phyloP scores from a whole-genome alignment of 30 jellyfish, hydroid and myxozoan species.

The Catostylus mosaicus region DNA sequence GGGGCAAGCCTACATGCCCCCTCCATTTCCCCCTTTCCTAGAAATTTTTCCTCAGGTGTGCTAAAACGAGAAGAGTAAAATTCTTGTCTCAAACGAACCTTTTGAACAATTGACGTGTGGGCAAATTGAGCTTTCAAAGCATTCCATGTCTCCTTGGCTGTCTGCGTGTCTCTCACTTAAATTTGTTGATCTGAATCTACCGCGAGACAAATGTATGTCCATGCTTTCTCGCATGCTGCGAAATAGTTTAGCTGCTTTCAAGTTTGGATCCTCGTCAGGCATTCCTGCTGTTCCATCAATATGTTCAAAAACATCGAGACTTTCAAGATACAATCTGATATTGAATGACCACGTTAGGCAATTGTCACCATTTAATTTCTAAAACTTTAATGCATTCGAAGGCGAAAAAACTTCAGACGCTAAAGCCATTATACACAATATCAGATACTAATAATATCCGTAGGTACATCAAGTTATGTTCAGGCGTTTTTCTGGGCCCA shows the following conservation, averaged over 20 bases:
- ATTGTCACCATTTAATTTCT: constrained; percentile 16
- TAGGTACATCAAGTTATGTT: constrained; percentile 3
- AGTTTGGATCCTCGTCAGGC: constrained; percentile 37
- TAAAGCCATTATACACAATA: constrained; percentile 17
- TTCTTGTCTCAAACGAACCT: constrained; percentile 22
- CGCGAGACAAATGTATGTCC: constrained; percentile 60
- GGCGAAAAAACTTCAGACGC: constrained; percentile 17
- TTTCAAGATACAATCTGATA: constrained; percentile 11
- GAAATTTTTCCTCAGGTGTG: too few relatives aligned
- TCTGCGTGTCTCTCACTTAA: constrained; percentile 38
- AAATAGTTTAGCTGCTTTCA: constrained; percentile 3
- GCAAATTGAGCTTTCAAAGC: constrained; percentile 31
- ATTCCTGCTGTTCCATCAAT: constrained; percentile 46
- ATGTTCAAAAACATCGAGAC: constrained; percentile 23
- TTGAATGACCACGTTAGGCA: constrained; percentile 34
- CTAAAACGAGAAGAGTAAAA: constrained; percentile 39
- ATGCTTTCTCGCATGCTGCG: constrained; percentile 49
- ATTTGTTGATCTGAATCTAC: constrained; percentile 41
- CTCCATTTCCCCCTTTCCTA: too few relatives aligned
- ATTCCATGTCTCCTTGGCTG: constrained; percentile 45
- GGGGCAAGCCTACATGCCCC: too few relatives aligned
- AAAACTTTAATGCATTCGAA: constrained; percentile 23
- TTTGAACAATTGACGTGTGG: constrained; percentile 21
- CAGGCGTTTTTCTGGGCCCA: constrained; percentile 60
- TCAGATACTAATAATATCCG: not conserved